phyloP scores from a whole-genome alignment of 2,113 vertebrate species.

The Hassar affinis region DNA sequence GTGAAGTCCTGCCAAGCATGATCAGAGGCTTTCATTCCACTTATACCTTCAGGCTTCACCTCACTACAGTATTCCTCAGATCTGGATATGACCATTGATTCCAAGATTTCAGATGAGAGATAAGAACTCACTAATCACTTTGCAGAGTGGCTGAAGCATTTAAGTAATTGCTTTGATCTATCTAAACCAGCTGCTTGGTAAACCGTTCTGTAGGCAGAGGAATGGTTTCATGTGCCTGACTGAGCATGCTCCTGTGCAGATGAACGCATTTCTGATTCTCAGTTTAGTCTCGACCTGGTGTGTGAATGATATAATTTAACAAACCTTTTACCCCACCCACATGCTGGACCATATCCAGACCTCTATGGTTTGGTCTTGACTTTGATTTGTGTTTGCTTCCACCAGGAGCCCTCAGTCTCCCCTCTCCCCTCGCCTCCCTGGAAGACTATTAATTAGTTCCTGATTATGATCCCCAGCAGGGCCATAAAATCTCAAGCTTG shows the following conservation, averaged over 20 bases:
- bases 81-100: constrained; percentile 24
- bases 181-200: constrained; percentile 25
- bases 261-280: constrained; percentile 34
- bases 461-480: constrained; percentile 71
- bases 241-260: constrained; percentile 31
- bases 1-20: background rate
- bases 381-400: constrained; percentile 71
- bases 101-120: constrained; percentile 15
- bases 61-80: background rate
- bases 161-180: constrained; percentile 40
- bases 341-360: constrained; percentile 59
- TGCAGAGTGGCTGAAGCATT: constrained; percentile 11
- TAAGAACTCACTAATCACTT: constrained; percentile 30
- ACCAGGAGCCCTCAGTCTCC: constrained; percentile 60
- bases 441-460: constrained; percentile 73
- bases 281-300: constrained; percentile 35
- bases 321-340: constrained; percentile 8
- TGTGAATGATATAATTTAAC: constrained; percentile 50
- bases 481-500: constrained; percentile 66
- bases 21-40: constrained; percentile 26
- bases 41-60: constrained; percentile 29
- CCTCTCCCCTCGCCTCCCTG: constrained; percentile 48
- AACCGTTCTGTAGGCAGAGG: constrained; percentile 7
- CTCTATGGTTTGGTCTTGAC: constrained; percentile 58
- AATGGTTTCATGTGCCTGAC: constrained; percentile 32